Conservation (phyloP, 1,140 invertebrate genomes). For the Papilio xuthus region DNA sequence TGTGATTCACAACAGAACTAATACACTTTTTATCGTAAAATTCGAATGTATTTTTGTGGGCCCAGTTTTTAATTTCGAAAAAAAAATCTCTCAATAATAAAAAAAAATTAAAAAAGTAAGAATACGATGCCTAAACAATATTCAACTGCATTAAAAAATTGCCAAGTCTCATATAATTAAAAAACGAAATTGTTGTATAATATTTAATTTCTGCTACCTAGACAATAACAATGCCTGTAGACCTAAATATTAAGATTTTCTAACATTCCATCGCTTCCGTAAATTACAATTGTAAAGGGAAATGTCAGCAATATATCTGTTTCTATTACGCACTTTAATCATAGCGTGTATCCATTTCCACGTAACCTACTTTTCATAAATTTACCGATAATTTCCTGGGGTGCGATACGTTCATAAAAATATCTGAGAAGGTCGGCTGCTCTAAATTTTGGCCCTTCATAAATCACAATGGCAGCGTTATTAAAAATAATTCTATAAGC, state of each 20-base stretch:
- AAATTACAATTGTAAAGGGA: not conserved
- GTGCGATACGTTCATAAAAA: slow-evolving; percentile 17
- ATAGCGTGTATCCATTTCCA: not conserved
- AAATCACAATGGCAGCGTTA: slow-evolving; percentile 33
- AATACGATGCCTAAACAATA: not conserved
- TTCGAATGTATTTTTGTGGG: too few relatives aligned
- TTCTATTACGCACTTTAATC: not conserved
- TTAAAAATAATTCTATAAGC: slow-evolving; percentile 26
- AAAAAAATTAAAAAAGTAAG: too few relatives aligned
- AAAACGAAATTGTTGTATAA: too few relatives aligned
- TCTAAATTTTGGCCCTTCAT: slow-evolving; percentile 24
- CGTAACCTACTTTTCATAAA: slow-evolving; percentile 12
- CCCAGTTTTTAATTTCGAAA: too few relatives aligned
- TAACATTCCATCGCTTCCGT: not conserved
- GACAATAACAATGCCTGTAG: too few relatives aligned
- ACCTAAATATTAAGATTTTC: not conserved
- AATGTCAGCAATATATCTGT: not conserved
- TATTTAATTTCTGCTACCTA: too few relatives aligned
- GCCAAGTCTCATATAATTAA: too few relatives aligned
- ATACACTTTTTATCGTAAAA: not conserved
- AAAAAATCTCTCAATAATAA: too few relatives aligned
- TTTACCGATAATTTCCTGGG: slow-evolving; percentile 15
- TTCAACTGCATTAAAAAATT: too few relatives aligned
- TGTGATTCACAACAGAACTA: slow-evolving; percentile 22
- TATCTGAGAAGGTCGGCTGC: slow-evolving; percentile 6